These are phyloP conservation scores for Sialis fuliginosa DNA, from an alignment of 2,888 invertebrate species.

Conservation along the genomic window DNA sequence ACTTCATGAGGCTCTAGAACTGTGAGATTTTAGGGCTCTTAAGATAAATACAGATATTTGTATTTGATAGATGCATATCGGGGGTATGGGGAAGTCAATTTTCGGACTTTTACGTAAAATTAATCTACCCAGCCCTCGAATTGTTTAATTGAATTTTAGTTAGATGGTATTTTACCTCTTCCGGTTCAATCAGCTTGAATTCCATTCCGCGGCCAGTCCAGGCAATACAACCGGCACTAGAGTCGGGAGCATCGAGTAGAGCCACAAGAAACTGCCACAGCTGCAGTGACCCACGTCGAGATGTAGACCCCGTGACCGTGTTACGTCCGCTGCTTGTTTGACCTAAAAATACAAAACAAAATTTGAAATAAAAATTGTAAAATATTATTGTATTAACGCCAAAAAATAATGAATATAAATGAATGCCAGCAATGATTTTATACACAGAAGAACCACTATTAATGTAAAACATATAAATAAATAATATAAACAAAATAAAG, in stretches of 20 bases:
- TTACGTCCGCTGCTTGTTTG: no score
- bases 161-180: conserved; percentile 42
- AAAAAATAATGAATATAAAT: neutral
- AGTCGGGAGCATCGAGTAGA: conserved; percentile 46
- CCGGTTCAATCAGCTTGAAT: conserved; percentile 90
- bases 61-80: neutral
- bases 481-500: no score
- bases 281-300: conserved; percentile 67
- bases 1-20: no score
- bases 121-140: no score
- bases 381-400: neutral
- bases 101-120: neutral
- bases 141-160: neutral
- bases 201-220: conserved; percentile 94
- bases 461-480: no score
- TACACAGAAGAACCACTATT: neutral
- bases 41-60: no score
- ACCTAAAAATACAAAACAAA: neutral
- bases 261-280: conserved; percentile 91
- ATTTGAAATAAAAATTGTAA: neutral
- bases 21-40: no score
- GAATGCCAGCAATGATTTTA: neutral
- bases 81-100: neutral
- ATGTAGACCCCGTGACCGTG: neutral
- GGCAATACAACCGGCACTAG: conserved; percentile 66